phyloP scores from a whole-genome alignment of 1,140 invertebrate species.

The Triops cancriformis region DNA sequence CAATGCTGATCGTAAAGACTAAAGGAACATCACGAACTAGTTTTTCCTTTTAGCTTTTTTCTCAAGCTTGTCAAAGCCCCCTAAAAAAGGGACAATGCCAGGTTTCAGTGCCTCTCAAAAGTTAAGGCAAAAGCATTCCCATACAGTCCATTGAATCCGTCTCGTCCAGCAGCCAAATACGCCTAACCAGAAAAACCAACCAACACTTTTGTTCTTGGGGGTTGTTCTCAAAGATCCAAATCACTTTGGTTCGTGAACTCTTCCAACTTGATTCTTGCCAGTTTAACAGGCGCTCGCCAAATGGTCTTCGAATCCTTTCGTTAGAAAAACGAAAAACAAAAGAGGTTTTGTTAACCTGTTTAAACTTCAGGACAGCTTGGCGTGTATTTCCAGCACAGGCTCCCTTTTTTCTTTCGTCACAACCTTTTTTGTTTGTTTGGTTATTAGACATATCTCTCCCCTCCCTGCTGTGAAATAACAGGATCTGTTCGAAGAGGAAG shows the following conservation, averaged over 20 bases:
- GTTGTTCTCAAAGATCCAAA: neutral
- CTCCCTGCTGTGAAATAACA: no score
- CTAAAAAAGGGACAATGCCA: neutral
- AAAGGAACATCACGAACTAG: slow-evolving; percentile 13
- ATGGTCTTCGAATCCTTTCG: no score
- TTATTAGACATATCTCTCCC: neutral
- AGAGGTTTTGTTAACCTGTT: neutral
- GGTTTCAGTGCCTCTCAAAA: no score
- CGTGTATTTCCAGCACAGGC: neutral
- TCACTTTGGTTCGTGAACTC: neutral
- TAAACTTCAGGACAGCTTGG: neutral
- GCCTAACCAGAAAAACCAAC: neutral
- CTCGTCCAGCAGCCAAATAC: neutral
- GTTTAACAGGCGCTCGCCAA: no score
- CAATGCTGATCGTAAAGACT: neutral
- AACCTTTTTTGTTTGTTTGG: neutral
- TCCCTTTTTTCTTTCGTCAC: neutral
- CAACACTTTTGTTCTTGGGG: neutral
- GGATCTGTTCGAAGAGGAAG: neutral
- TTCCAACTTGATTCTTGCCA: neutral
- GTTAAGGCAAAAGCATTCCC: neutral
- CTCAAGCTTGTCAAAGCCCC: neutral
- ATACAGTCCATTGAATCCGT: neutral
- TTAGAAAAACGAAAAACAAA: neutral
- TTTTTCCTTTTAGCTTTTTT: neutral